Evolutionary conservation across 2,888 invertebrate species (phyloP).

Genomic region (Heliconius ismenius): DNA sequence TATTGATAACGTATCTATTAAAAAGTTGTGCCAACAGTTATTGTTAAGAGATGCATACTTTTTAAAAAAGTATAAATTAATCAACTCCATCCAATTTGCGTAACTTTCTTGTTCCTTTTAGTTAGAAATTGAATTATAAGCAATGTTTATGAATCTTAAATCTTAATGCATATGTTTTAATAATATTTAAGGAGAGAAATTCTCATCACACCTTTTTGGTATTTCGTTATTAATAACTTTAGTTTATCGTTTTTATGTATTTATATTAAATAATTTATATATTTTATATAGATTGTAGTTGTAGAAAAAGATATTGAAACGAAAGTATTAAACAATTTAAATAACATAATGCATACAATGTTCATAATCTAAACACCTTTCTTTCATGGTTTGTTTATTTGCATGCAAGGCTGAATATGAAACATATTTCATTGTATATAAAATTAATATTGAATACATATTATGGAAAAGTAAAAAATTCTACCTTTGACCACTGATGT

Average conservation of each 20-base stretch:
- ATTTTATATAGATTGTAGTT: background rate
- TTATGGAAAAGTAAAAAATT: background rate
- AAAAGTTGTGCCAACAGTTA: background rate
- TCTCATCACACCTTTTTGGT: background rate
- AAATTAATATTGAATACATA: background rate
- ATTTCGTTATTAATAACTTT: background rate
- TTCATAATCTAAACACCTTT: background rate
- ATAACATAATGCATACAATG: background rate
- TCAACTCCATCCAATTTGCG: background rate
- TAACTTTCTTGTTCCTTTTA: background rate
- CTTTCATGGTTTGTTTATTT: constrained; percentile 8
- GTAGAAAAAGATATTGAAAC: background rate
- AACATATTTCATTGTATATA: background rate
- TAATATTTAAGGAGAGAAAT: background rate
- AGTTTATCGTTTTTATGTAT: background rate
- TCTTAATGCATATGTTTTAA: background rate
- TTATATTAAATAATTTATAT: background rate
- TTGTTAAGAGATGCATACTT: background rate
- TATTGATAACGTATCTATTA: background rate
- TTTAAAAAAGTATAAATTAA: background rate
- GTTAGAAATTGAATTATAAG: background rate
- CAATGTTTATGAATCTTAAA: background rate
- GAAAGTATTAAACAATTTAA: constrained; percentile 12
- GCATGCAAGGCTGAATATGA: background rate
- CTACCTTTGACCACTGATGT: background rate